A percentile compares a stretch with the other conserved stretches of the same genome.
Evolutionary conservation across 2,888 invertebrate species (phyloP).

Genomic region (Monochamus alternatus): DNA sequence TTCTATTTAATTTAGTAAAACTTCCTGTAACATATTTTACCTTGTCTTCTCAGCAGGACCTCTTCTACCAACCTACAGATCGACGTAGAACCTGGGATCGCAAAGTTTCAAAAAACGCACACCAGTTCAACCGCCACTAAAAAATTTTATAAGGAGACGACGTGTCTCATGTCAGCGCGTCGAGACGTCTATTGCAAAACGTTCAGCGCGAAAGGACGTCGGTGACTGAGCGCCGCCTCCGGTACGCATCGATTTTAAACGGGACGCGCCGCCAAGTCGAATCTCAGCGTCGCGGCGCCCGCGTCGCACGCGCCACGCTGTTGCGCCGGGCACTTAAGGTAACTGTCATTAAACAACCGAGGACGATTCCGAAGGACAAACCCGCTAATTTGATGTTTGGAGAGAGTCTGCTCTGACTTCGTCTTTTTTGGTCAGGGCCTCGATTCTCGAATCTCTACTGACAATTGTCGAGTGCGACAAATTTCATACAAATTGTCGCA

Average conservation of each 20-base stretch:
- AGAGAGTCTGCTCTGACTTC: neutral
- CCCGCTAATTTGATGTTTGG: conserved; percentile 20
- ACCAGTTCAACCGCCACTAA: neutral
- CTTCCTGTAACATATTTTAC: too few relatives aligned
- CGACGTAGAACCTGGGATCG: neutral
- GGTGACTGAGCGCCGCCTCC: conserved; percentile 65
- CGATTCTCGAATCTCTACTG: too few relatives aligned
- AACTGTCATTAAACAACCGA: conserved; percentile 35
- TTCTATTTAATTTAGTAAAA: too few relatives aligned
- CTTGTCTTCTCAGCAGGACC: too few relatives aligned
- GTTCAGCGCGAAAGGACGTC: conserved; percentile 57
- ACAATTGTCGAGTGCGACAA: too few relatives aligned
- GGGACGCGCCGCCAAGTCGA: conserved; percentile 59
- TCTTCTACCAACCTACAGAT: too few relatives aligned
- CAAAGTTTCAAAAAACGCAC: conserved; percentile 2
- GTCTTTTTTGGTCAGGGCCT: too few relatives aligned
- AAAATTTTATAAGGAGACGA: conserved; percentile 14
- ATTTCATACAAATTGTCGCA: too few relatives aligned
- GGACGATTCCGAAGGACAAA: conserved; percentile 30
- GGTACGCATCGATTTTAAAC: conserved; percentile 68
- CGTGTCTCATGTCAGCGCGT: conserved; percentile 44
- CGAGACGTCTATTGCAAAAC: conserved; percentile 35
- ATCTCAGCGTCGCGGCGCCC: conserved; percentile 57
- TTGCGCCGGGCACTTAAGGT: conserved; percentile 55
- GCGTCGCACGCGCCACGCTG: conserved; percentile 57